Percentiles rank a stretch among this genome's conserved stretches.
Evolutionary conservation across 1,140 invertebrate species (phyloP).

Genomic region (Musca vetustissima): DNA sequence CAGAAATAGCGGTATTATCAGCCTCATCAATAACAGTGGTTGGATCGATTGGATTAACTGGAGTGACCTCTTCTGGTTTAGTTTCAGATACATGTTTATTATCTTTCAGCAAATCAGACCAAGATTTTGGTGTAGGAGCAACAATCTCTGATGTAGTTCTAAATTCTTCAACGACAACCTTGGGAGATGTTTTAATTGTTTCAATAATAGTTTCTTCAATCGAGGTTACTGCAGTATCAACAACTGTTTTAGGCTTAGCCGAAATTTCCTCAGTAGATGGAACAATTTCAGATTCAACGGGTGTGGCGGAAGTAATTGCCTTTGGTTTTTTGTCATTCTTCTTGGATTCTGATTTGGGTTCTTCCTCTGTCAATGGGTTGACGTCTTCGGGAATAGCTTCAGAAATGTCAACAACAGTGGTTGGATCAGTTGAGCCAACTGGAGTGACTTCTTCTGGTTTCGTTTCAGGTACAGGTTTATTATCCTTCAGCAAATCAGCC

Average conservation of each 20-base stretch:
- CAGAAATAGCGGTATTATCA: slow-evolving; percentile 13
- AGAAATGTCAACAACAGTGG: too few relatives aligned
- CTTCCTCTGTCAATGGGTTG: not conserved
- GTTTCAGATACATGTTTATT: not conserved
- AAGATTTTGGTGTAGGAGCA: not conserved
- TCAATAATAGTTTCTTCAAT: not conserved
- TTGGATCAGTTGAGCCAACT: not conserved
- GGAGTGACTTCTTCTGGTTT: not conserved
- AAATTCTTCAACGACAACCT: too few relatives aligned
- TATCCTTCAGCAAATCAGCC: not conserved
- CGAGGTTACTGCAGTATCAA: not conserved
- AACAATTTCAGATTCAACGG: not conserved
- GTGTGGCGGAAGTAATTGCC: not conserved
- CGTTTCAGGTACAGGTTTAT: not conserved
- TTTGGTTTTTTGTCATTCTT: not conserved
- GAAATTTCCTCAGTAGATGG: not conserved
- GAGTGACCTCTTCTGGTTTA: not conserved
- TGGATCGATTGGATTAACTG: not conserved
- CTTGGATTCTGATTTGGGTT: not conserved
- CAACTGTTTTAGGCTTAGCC: not conserved
- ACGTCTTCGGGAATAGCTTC: not conserved
- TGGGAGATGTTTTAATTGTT: not conserved
- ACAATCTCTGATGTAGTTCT: not conserved
- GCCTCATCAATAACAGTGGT: not conserved
- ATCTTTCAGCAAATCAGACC: not conserved